A percentile compares a stretch with the other conserved stretches of the same genome.
These are phyloP conservation scores for Isurus oxyrinchus DNA, from an alignment of 2,113 vertebrate genomes.

Conservation along the genomic window DNA sequence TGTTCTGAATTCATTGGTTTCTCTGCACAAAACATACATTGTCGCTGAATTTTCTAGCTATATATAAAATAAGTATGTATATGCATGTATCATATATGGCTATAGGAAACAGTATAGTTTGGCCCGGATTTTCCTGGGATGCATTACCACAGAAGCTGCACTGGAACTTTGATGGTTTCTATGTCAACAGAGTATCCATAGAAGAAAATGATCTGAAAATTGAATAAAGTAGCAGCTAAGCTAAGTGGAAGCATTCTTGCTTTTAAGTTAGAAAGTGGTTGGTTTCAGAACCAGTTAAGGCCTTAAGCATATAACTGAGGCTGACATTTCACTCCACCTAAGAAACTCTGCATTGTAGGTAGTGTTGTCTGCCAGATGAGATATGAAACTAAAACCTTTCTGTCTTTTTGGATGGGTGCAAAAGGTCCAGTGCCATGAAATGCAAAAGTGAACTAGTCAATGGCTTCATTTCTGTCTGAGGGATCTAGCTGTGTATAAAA, in stretches of 20 bases:
- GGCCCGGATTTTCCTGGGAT: background rate
- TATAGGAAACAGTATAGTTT: no score
- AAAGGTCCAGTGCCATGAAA: background rate
- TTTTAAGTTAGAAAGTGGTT: background rate
- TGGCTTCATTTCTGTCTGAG: background rate
- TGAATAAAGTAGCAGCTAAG: background rate
- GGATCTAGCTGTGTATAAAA: background rate
- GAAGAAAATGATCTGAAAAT: background rate
- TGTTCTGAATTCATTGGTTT: background rate
- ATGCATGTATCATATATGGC: background rate
- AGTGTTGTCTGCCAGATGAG: background rate
- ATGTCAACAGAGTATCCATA: background rate
- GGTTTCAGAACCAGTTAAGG: background rate
- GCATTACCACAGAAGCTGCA: background rate
- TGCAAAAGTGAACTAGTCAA: background rate
- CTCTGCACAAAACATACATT: background rate
- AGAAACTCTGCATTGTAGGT: background rate
- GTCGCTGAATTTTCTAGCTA: background rate
- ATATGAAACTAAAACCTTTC: background rate
- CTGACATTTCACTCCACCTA: background rate
- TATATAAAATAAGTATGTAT: background rate
- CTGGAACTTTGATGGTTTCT: background rate
- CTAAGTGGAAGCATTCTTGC: background rate
- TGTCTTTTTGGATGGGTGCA: background rate
- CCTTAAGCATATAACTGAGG: background rate